A percentile compares a stretch with the other conserved stretches of the same genome.
Conservation (phyloP, 1,140 invertebrate genomes). For the Microplitis mediator region DNA sequence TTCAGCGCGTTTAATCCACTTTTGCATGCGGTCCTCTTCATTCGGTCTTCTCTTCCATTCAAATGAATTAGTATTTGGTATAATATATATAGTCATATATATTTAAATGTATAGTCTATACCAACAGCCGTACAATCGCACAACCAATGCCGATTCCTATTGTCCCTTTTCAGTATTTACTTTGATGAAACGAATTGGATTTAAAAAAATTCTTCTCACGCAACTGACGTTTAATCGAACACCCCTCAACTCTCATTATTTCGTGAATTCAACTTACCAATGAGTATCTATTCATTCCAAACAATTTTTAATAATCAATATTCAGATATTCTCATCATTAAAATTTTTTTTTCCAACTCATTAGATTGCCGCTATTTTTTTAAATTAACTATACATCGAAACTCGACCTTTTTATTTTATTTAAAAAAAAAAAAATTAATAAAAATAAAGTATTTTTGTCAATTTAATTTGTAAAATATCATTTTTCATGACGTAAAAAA, state of each 20-base stretch:
- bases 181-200: constrained; percentile 1
- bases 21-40: constrained; percentile 16
- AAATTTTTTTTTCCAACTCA: too few species aligned
- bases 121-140: too few species aligned
- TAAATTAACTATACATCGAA: too few species aligned
- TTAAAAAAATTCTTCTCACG: constrained; percentile 1
- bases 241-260: not conserved
- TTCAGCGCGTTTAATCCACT: constrained; percentile 19
- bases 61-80: not conserved
- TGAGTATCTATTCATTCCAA: not conserved
- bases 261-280: not conserved
- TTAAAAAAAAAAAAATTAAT: too few species aligned
- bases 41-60: constrained; percentile 2
- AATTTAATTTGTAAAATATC: too few species aligned
- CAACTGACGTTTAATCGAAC: constrained; percentile 1
- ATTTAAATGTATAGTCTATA: not conserved
- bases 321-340: too few species aligned
- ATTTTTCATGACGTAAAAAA: too few species aligned
- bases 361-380: too few species aligned
- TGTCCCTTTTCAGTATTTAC: constrained; percentile 1
- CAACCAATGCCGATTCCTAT: not conserved
- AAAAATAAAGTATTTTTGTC: too few species aligned
- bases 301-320: too few species aligned
- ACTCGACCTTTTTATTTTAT: too few species aligned
- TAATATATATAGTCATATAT: not conserved